Percentiles rank a stretch among this genome's conserved stretches.
phyloP scores from a whole-genome alignment of 2,113 vertebrate genomes.

The Carettochelys insculpta region DNA sequence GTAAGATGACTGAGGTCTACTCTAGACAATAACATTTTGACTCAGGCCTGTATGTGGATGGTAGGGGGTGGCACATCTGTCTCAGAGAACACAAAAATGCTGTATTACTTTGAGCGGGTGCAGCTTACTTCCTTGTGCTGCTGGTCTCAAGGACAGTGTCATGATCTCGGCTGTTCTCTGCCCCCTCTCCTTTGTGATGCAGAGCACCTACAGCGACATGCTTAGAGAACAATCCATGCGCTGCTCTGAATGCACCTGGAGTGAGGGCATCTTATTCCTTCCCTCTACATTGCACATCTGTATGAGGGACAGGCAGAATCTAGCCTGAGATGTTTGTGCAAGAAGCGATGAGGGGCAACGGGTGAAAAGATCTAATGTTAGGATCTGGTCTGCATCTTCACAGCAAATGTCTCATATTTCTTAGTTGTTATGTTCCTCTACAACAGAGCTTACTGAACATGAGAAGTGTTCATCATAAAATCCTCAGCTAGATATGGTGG shows the following conservation, averaged over 20 bases:
- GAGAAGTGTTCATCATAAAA: background rate
- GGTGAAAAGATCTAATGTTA: background rate
- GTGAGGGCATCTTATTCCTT: background rate
- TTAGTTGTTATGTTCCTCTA: background rate
- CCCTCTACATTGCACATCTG: background rate
- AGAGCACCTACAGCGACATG: background rate
- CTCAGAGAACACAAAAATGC: background rate
- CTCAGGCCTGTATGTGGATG: rapidly evolving
- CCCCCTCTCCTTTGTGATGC: background rate
- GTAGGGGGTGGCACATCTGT: rapidly evolving
- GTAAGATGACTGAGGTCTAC: rapidly evolving
- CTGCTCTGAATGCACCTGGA: background rate
- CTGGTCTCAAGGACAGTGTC: background rate
- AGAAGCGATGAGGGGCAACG: background rate
- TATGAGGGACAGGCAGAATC: background rate
- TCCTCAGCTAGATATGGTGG: background rate
- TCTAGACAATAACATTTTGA: background rate
- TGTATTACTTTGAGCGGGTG: background rate
- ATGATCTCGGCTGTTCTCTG: background rate
- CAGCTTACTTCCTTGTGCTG: background rate
- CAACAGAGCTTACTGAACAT: background rate
- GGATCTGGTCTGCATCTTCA: background rate
- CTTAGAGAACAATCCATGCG: background rate
- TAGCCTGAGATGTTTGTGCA: background rate
- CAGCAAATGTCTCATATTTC: background rate